These are phyloP conservation scores for Axea sp. DNA, from an alignment of 2,888 invertebrate species.

Conservation along the genomic window DNA sequence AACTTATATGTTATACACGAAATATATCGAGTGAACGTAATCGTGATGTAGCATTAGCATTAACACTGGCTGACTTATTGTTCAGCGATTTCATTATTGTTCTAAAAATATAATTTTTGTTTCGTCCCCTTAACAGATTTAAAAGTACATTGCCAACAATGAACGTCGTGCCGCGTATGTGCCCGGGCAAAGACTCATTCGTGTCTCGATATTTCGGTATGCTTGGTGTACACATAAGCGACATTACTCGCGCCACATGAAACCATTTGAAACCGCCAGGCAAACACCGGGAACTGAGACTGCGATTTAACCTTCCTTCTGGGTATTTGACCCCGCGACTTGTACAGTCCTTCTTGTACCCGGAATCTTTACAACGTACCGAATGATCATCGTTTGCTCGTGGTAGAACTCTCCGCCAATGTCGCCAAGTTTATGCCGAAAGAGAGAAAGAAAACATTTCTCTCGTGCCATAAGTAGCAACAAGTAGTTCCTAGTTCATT, in stretches of 20 bases:
- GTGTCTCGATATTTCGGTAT: slow-evolving; percentile 57
- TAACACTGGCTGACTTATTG: slow-evolving; percentile 50
- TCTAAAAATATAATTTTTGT: slow-evolving; percentile 49
- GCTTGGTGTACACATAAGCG: slow-evolving; percentile 53
- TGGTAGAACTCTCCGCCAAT: slow-evolving; percentile 51
- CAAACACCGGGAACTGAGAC: slow-evolving; percentile 55
- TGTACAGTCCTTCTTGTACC: slow-evolving; percentile 53
- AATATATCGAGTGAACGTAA: slow-evolving; percentile 8
- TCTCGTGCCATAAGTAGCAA: slow-evolving; percentile 48
- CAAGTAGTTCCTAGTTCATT: slow-evolving; percentile 39
- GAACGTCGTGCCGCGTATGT: slow-evolving; percentile 53
- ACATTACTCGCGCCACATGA: slow-evolving; percentile 62
- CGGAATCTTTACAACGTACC: slow-evolving; percentile 57
- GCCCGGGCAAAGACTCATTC: slow-evolving; percentile 43
- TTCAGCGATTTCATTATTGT: slow-evolving; percentile 47
- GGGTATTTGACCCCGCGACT: slow-evolving; percentile 64
- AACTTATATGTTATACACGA: background rate
- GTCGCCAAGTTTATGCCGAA: slow-evolving; percentile 58
- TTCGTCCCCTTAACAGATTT: slow-evolving; percentile 28
- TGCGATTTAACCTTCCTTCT: slow-evolving; percentile 63
- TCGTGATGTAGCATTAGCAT: slow-evolving; percentile 50
- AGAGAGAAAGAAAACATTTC: slow-evolving; percentile 38
- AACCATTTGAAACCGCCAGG: slow-evolving; percentile 60
- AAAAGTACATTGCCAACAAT: slow-evolving; percentile 48
- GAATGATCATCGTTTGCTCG: slow-evolving; percentile 57